Conservation (phyloP, 2,113 vertebrate species). For the Dicentrarchus labrax region DNA sequence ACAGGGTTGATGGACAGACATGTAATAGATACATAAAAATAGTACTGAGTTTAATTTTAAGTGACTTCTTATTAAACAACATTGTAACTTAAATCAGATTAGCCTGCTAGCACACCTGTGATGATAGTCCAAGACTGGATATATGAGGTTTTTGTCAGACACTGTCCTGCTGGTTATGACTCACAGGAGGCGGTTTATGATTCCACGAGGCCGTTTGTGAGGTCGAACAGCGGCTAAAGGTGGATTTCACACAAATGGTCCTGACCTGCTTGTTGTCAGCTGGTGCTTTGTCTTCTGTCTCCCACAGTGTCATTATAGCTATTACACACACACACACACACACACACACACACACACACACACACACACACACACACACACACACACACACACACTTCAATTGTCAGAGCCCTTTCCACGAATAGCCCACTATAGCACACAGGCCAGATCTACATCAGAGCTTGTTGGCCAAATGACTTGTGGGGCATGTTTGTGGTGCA, state of each 20-base stretch:
- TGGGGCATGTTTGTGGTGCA: slow-evolving; percentile 63
- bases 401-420: slow-evolving; percentile 63
- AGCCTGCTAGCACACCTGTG: background rate
- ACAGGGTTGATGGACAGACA: background rate
- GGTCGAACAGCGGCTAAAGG: slow-evolving; percentile 36
- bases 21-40: background rate
- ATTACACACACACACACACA: slow-evolving; percentile 6
- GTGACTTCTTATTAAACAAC: no score
- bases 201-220: slow-evolving; percentile 3
- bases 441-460: slow-evolving; percentile 51
- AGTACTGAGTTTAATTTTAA: no score
- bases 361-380: background rate
- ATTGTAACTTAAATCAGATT: background rate
- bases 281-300: slow-evolving; percentile 25
- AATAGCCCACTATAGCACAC: slow-evolving; percentile 59
- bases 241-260: slow-evolving; percentile 21
- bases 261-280: slow-evolving; percentile 31
- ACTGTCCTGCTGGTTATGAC: background rate
- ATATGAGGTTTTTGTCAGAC: background rate
- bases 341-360: background rate
- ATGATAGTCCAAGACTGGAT: background rate
- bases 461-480: slow-evolving; percentile 51
- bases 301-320: slow-evolving; percentile 3
- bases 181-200: background rate
- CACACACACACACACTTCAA: slow-evolving; percentile 27